These are phyloP conservation scores for Enteromius mattozi DNA, from an alignment of 2,797 vertebrate species.

Conservation along the genomic window DNA sequence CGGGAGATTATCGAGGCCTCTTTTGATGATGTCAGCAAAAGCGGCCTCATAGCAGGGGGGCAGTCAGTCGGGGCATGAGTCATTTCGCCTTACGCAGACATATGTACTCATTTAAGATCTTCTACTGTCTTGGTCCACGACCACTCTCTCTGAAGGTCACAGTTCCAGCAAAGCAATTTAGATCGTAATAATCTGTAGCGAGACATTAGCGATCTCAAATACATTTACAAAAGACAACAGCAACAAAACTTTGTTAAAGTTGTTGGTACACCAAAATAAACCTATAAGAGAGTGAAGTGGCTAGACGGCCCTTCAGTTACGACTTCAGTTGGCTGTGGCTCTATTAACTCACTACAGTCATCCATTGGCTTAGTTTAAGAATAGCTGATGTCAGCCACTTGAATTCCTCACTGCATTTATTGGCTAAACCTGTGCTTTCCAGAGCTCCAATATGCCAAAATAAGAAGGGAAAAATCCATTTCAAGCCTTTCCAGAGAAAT, in stretches of 20 bases:
- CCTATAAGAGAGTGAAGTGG: neutral
- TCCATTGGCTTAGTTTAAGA: constrained; percentile 54
- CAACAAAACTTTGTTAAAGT: neutral
- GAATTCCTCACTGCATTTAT: constrained; percentile 55
- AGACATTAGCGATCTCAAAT: neutral
- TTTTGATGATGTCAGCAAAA: constrained; percentile 74
- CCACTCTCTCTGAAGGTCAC: neutral
- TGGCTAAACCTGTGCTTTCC: constrained; percentile 52
- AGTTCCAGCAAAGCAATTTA: neutral
- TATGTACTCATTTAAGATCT: neutral
- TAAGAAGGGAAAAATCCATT: constrained; percentile 49
- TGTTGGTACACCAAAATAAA: neutral
- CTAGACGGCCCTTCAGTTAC: constrained; percentile 53
- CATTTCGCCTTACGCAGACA: constrained; percentile 44
- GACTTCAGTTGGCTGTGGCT: constrained; percentile 17
- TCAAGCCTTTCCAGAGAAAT: constrained; percentile 58
- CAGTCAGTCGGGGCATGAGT: constrained; percentile 54
- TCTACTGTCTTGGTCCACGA: neutral
- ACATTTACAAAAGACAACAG: neutral
- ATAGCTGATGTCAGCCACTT: constrained; percentile 57
- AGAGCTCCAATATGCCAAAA: constrained; percentile 49
- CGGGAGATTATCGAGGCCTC: constrained; percentile 68
- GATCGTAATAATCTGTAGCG: neutral
- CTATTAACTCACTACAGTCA: constrained; percentile 29
- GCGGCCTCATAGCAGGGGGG: constrained; percentile 51